Evolutionary conservation across 2,797 vertebrate species (phyloP).

Genomic region (Dallia pectoralis): DNA sequence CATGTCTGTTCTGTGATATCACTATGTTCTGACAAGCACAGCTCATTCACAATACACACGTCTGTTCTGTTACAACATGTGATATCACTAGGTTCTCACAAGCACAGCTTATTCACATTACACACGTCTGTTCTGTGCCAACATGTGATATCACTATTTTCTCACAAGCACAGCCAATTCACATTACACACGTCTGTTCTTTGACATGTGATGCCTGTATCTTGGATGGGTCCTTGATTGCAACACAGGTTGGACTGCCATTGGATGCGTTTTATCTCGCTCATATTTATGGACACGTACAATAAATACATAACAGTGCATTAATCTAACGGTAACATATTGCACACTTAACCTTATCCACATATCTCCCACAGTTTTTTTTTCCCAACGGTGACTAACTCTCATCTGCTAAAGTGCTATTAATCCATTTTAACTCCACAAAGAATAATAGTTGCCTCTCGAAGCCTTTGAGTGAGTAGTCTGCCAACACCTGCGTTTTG

Average conservation of each 20-base stretch:
- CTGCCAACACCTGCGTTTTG: neutral
- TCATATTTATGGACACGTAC: neutral
- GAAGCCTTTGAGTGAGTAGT: neutral
- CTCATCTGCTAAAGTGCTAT: neutral
- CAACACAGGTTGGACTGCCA: neutral
- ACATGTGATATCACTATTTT: conserved; percentile 33
- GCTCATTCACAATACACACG: neutral
- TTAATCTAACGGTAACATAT: neutral
- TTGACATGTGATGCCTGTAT: neutral
- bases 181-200: neutral
- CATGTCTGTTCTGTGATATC: conserved; percentile 25
- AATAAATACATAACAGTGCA: neutral
- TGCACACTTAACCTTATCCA: neutral
- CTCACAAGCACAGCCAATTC: conserved; percentile 1
- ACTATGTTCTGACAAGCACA: conserved; percentile 19
- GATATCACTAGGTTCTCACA: conserved; percentile 26
- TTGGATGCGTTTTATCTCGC: neutral
- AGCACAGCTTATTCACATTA: neutral
- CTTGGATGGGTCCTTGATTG: neutral
- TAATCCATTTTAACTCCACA: neutral
- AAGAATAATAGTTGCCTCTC: neutral
- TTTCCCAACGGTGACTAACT: neutral
- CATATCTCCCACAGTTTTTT: neutral
- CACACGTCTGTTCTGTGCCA: neutral
- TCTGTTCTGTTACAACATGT: conserved; percentile 16